Evolutionary conservation across 2,888 invertebrate species (phyloP).

Genomic region (Eledone cirrhosa): DNA sequence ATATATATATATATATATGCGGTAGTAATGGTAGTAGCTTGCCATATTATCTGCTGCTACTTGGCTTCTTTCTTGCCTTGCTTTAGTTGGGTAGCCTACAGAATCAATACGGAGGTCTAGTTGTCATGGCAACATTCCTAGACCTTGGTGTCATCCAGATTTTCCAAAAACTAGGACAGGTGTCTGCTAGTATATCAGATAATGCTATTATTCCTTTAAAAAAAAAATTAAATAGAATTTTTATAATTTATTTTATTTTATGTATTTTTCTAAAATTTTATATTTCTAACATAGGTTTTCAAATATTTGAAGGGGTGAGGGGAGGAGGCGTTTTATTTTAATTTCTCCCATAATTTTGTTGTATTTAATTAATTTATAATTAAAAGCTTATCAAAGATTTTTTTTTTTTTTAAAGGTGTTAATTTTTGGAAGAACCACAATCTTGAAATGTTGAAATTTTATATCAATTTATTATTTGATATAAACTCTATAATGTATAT

Average conservation of each 20-base stretch:
- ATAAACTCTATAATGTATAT: too few relatives aligned
- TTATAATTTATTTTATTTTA: neutral
- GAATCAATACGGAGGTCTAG: constrained; percentile 27
- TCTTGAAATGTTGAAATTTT: too few relatives aligned
- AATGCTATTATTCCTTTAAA: constrained; percentile 10
- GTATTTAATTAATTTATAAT: too few relatives aligned
- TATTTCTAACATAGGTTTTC: neutral
- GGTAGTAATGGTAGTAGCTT: neutral
- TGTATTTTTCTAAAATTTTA: neutral
- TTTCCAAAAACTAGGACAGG: constrained; percentile 27
- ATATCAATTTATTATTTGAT: too few relatives aligned
- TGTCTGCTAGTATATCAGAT: constrained; percentile 25
- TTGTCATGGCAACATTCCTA: constrained; percentile 30
- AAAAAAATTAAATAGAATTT: neutral
- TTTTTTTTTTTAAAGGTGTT: too few relatives aligned
- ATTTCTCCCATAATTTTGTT: too few relatives aligned
- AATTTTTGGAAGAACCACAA: too few relatives aligned
- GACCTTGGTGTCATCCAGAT: constrained; percentile 31
- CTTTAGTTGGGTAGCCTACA: constrained; percentile 22
- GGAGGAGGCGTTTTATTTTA: too few relatives aligned
- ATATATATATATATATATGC: neutral
- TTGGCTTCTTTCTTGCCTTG: neutral
- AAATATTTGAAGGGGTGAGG: neutral
- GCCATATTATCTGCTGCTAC: neutral
- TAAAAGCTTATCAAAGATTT: too few relatives aligned